Evolutionary conservation across 2,113 vertebrate genomes (phyloP), one percentile per base, ranked within the genome.

Genomic region (Phalacrocorax brasilianus): DNA sequence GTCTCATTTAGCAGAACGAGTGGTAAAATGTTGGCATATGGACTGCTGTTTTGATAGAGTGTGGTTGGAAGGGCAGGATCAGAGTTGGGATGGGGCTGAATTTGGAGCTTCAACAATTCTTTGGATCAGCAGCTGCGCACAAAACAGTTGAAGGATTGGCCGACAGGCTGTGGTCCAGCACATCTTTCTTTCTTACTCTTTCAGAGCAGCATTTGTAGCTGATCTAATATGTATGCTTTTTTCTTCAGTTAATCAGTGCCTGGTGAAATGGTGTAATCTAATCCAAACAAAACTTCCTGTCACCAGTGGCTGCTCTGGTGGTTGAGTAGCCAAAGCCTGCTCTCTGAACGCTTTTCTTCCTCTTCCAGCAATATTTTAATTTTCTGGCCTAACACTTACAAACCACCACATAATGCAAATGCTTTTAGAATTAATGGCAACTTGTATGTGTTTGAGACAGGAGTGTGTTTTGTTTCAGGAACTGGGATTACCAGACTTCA

Each of bases 391-490:
- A 53, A 75, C 52, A 28, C 45, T 76, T 50, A 45, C 9, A 91
- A 96, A 56, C 35, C 0, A 8, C 62, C 70, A 52, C 66, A 26
- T 81, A 84, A 93, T 67, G 47, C 65, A 92, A 67, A 91, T 75
- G 40, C 56, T 74, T 91, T 65, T 78, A 68, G 73, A 91, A 72
- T 87, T 93, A 81, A 68, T 49, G 52, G 27, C 47, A 84, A 67
- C 33, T 75, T 75, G 18, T 52, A 47, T 52, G 35, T 35, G 91
- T 90, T 91, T 89, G 45, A 73, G 76, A 68, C 33, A 72, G 47
- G 85, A 91, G 40, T 45, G 33, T 89, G 88, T 87, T 91, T 87
- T 86, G 13, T 87, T 96, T 96, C 90, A 65, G 68, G 61, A 90
- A 19, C 59, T 40, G 52, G 59, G 45, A 79, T 93, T 85, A 50